A percentile compares a stretch with the other conserved stretches of the same genome.
These are phyloP conservation scores for Phallusia fumigata DNA, from an alignment of 23 tunicate species.

Conservation along the genomic window DNA sequence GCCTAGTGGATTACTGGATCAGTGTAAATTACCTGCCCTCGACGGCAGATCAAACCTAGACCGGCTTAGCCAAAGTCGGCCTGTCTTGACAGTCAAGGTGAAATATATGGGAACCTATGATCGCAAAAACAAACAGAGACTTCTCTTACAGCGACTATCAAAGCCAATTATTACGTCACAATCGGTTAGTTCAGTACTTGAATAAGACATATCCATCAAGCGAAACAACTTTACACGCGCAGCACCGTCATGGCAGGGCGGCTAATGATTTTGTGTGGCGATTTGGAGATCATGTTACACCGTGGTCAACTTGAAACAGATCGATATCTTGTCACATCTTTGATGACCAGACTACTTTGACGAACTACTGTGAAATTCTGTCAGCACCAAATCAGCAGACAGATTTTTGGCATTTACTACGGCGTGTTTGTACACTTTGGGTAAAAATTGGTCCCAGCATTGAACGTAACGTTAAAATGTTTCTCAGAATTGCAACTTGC, in stretches of 20 bases:
- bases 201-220: not conserved
- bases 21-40: not conserved
- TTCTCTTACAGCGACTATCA: not conserved
- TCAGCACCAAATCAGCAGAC: too few relatives aligned
- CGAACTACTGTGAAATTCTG: too few relatives aligned
- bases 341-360: too few relatives aligned
- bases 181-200: not conserved
- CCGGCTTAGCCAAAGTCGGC: not conserved
- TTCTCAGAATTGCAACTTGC: too few relatives aligned
- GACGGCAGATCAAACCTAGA: not conserved
- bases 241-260: not conserved
- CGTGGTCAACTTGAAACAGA: too few relatives aligned
- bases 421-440: too few relatives aligned
- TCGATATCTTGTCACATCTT: too few relatives aligned
- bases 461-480: too few relatives aligned
- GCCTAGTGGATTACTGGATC: not conserved
- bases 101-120: slow-evolving; percentile 1
- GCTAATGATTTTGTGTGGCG: not conserved
- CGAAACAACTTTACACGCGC: not conserved
- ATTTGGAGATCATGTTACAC: not conserved
- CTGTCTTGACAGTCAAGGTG: not conserved
- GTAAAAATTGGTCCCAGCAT: too few relatives aligned
- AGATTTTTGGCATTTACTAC: too few relatives aligned
- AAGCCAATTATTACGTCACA: not conserved
- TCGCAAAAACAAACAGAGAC: not conserved